A percentile compares a stretch with the other conserved stretches of the same genome.
Conservation (phyloP, 2,797 vertebrate genomes). For the Myiotriccus ornatus region DNA sequence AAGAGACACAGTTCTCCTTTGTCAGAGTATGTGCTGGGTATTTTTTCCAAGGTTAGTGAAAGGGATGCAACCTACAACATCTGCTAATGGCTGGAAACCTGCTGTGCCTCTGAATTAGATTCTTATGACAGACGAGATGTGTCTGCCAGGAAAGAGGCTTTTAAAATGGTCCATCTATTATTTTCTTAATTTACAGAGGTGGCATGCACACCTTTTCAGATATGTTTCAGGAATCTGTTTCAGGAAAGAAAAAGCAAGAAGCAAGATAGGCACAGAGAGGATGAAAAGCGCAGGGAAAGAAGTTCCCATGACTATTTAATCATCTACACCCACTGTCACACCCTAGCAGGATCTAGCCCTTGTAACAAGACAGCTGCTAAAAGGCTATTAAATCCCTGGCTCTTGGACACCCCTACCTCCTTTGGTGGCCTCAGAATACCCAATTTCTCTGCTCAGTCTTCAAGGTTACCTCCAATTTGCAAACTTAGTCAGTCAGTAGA, state of each 20-base stretch:
- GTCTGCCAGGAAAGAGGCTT: neutral
- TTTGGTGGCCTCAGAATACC: neutral
- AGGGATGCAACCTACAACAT: neutral
- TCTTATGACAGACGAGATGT: neutral
- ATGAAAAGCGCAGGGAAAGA: neutral
- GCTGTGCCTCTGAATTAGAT: neutral
- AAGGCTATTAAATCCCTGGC: neutral
- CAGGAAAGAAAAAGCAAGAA: neutral
- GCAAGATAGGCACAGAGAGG: neutral
- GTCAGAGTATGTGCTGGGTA: neutral
- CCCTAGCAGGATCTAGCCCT: neutral
- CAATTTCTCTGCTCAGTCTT: neutral
- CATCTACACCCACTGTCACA: neutral
- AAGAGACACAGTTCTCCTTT: neutral
- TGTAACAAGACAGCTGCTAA: neutral
- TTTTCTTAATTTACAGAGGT: neutral
- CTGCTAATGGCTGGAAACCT: conserved; percentile 18
- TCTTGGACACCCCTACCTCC: neutral
- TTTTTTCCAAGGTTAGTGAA: neutral
- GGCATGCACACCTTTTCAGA: neutral
- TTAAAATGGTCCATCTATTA: neutral
- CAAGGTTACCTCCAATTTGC: neutral
- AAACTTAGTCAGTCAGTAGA: neutral
- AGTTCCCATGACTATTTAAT: neutral
- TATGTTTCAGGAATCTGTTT: neutral